Evolutionary conservation across 2,797 vertebrate genomes (phyloP).

Genomic region (Gymnoscopelus braueri): DNA sequence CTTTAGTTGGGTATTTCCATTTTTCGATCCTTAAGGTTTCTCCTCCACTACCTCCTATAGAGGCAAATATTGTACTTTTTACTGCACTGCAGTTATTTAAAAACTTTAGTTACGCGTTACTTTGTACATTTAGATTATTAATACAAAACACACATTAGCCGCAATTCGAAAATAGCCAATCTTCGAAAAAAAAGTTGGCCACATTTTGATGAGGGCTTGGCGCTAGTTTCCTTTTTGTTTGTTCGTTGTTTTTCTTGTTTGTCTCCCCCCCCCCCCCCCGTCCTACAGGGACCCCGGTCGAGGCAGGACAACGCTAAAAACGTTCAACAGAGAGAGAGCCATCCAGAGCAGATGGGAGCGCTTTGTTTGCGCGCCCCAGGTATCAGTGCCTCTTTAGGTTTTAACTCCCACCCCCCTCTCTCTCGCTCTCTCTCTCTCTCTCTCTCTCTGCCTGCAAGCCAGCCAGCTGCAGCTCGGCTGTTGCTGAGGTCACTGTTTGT

Average conservation of each 20-base stretch:
- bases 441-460: background rate
- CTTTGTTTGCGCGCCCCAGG: slow-evolving; percentile 68
- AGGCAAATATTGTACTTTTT: too few relatives aligned
- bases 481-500: slow-evolving; percentile 27
- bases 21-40: too few relatives aligned
- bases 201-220: too few relatives aligned
- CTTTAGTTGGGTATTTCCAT: too few relatives aligned
- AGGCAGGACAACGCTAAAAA: slow-evolving; percentile 73
- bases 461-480: background rate
- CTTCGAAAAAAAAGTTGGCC: too few relatives aligned
- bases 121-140: too few relatives aligned
- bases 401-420: background rate
- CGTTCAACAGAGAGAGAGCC: slow-evolving; percentile 75
- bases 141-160: too few relatives aligned
- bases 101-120: too few relatives aligned
- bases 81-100: too few relatives aligned
- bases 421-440: background rate
- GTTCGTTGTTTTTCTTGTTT: background rate
- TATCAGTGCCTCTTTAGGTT: slow-evolving; percentile 16
- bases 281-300: slow-evolving; percentile 80
- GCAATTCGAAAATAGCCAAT: too few relatives aligned
- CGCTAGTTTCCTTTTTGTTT: too few relatives aligned
- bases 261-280: slow-evolving; percentile 63
- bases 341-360: slow-evolving; percentile 77
- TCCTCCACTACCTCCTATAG: too few relatives aligned